Base-by-base conservation (phyloP, 2,888 invertebrate species). In the Deroplatys truncata region DNA sequence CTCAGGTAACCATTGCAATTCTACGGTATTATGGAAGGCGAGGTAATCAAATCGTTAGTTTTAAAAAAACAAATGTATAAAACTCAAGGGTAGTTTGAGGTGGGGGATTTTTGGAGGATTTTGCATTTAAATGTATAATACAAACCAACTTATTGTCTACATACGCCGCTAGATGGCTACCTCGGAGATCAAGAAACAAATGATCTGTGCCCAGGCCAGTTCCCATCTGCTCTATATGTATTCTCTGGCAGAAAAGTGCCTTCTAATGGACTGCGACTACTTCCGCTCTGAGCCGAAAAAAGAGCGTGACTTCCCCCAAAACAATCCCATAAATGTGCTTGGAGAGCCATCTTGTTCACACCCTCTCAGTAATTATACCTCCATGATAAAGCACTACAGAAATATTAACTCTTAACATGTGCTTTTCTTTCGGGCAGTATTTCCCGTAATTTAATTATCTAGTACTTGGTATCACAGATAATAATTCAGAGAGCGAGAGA, bases 401-500 rank as follows among this genome's bases (percentile, higher is more conserved):
- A 49, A 85, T 85, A 85, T 85, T 85, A 85, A 82, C 82, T 86
- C 56, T 28, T 16, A 86, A 86, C 86, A 86, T 86, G 86, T 86
- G 86, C 72, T 28, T 86, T 86, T 86, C 86, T 86, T 86, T 86
- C 72, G 29, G 82, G 25, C 82, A 86, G 86, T 29, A 29, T 86
- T 72, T 72, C 25, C 56, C 72, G 56, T 72, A 86, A 86, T 86
- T 86, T 86, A 82, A 86, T 86, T 86, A 86, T 82, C 86, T n/a
- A 25, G 82, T 49, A 29, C 86, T 86, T 86, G 29, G 86, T 28
- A 82, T 72, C 56, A 82, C 31, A 86, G 20, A 86, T 86, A 56
- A 86, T 86, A 86, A 86, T 86, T 72, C 82, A 86, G 86, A 82
- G 86, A 86, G 29, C 29, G 56, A 2, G 25, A 7, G 56, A 15